Evolutionary conservation across 2,888 invertebrate species (phyloP).

Genomic region (Watsonalla binaria): DNA sequence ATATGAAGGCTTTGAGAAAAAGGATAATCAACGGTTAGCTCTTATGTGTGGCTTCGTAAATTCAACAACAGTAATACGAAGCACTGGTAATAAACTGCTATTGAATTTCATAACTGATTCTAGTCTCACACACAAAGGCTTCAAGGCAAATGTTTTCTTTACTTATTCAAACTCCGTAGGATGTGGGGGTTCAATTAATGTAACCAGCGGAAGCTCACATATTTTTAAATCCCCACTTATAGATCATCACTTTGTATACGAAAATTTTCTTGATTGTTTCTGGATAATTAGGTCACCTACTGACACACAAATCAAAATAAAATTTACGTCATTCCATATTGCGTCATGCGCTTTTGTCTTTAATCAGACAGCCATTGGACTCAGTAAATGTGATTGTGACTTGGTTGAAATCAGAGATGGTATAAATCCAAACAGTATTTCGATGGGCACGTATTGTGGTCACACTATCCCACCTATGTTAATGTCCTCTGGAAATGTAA

Average conservation of each 20-base stretch:
- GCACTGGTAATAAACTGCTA: conserved; percentile 78
- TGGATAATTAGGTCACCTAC: conserved; percentile 82
- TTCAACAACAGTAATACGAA: conserved; percentile 75
- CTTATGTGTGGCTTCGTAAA: conserved; percentile 83
- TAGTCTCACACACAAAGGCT: conserved; percentile 68
- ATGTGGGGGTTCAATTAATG: conserved; percentile 83
- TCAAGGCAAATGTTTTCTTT: conserved; percentile 81
- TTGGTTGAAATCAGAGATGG: conserved; percentile 87
- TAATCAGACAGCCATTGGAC: conserved; percentile 56
- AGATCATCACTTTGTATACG: conserved; percentile 70
- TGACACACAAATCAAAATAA: conserved; percentile 81
- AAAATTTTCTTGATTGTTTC: conserved; percentile 84
- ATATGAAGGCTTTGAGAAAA: conserved; percentile 63
- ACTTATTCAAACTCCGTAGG: conserved; percentile 74
- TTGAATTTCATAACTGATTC: conserved; percentile 71
- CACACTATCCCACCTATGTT: conserved; percentile 75
- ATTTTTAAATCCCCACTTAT: conserved; percentile 60
- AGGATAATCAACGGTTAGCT: conserved; percentile 66
- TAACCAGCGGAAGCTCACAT: conserved; percentile 56
- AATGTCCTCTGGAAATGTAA: conserved; percentile 77
- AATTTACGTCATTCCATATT: conserved; percentile 75
- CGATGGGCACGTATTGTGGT: conserved; percentile 85
- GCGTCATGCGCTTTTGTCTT: conserved; percentile 53
- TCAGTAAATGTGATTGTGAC: conserved; percentile 82
- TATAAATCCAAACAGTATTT: conserved; percentile 79